A percentile compares a stretch with the other conserved stretches of the same genome.
phyloP scores from a whole-genome alignment of 2,113 vertebrate species.

The Irena cyanogastra region DNA sequence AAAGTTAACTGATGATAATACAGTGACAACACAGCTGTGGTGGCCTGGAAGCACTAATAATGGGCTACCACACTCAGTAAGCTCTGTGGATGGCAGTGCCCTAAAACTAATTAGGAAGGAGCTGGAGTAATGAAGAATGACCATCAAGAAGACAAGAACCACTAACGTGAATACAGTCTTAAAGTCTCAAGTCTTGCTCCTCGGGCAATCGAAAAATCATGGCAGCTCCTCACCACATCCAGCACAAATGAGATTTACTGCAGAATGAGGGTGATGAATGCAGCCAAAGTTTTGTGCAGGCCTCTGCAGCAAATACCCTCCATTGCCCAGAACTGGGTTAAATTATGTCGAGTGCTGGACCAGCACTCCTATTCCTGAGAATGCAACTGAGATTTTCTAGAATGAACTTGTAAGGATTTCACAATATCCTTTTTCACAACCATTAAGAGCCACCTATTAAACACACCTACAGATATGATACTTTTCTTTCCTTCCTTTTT shows the following conservation, averaged over 20 bases:
- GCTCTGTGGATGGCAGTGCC: not conserved
- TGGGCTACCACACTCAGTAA: not conserved
- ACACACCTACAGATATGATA: not conserved
- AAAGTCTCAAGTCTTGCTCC: not conserved
- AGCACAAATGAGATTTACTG: not conserved
- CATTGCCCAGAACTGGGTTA: not conserved
- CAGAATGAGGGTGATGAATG: not conserved
- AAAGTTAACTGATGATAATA: not conserved
- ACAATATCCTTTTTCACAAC: not conserved
- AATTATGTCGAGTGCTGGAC: not conserved
- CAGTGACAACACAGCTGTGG: not conserved
- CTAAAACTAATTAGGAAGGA: not conserved
- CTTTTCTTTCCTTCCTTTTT: not conserved
- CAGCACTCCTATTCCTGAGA: not conserved
- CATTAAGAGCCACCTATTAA: not conserved
- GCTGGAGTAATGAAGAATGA: not conserved
- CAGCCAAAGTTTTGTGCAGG: not conserved
- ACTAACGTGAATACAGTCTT: not conserved
- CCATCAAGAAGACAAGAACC: not conserved
- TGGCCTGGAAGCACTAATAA: not conserved
- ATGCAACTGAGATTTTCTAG: not conserved
- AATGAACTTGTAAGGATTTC: not conserved
- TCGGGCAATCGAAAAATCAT: accelerated
- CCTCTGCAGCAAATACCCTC: not conserved
- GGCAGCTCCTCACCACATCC: not conserved